These are phyloP conservation scores for Tenthredo mesomela DNA, from an alignment of 2,888 invertebrate genomes.

Conservation along the genomic window DNA sequence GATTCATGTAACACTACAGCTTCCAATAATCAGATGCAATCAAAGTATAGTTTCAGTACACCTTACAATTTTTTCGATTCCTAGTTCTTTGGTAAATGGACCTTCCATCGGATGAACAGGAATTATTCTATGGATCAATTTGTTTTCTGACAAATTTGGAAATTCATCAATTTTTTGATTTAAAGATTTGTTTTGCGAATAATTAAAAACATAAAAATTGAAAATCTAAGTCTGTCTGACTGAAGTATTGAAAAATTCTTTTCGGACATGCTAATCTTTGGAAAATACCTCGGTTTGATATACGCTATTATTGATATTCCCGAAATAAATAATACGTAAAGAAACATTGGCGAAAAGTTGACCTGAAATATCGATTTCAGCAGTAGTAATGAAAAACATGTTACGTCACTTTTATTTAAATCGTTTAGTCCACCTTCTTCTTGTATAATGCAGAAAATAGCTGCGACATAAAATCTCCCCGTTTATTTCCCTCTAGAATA, in stretches of 20 bases:
- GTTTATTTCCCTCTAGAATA: not conserved
- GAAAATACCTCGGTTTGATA: too few species aligned
- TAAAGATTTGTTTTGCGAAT: too few species aligned
- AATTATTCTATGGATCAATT: too few species aligned
- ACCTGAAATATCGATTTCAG: constrained; percentile 14
- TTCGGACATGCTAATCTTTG: too few species aligned
- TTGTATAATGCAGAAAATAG: not conserved
- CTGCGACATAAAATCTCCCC: not conserved
- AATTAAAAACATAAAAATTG: too few species aligned
- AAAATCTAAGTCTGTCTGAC: too few species aligned
- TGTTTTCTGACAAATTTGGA: too few species aligned
- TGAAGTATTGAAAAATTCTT: too few species aligned
- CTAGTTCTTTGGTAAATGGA: not conserved
- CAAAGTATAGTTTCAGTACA: too few species aligned
- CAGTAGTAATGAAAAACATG: not conserved
- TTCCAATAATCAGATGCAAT: not conserved
- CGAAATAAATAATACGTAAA: not conserved
- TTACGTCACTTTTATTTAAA: constrained; percentile 1
- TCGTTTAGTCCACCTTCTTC: not conserved
- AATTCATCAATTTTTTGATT: too few species aligned
- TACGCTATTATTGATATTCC: not conserved
- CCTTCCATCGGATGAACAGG: not conserved
- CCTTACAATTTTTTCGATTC: not conserved
- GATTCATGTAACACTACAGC: not conserved
- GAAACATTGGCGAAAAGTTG: not conserved